Base-by-base conservation (phyloP, 2,888 invertebrate species). In the Melanophora roralis region DNA sequence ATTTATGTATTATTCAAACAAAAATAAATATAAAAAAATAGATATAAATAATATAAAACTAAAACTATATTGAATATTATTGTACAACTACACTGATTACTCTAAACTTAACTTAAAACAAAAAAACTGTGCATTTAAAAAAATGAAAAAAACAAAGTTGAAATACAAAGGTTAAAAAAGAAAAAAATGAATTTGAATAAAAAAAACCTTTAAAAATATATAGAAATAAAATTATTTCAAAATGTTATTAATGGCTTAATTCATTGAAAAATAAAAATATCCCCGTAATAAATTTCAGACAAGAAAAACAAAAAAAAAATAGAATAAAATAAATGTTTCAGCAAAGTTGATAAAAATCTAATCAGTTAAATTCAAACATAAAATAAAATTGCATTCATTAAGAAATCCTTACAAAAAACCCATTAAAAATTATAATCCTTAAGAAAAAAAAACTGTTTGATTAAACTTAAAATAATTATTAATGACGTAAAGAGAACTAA, bases 191-290 rank as follows among this genome's bases (percentile, higher is more conserved):
- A 65, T 32, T 38, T 43, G 38, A 64, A 53, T 59, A 49, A 64
- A 72, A n/a, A n/a, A n/a, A n/a, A 76, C 36, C 51, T 6, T 12
- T 40, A 74, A 59, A 49, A 40, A 62, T 68, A 27, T 27, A 27
- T 6, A 60, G n/a, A n/a, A n/a, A n/a, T 59, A 51, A 60, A 73
- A 68, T 65, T 78, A 73, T 68, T 76, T 38, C 59, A 51, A 79
- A 76, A 73, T 76, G 80, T 80, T 80, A 76, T 76, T 80, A 76
- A 80, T 73, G 72, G 80, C 80, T 80, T 80, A 76, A 73, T 76
- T 76, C 68, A 57, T 57, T 9, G 45, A 57, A 27, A 27, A 47
- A 14, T 23, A 62, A 73, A 64, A 43, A 72, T 57, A 73, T 1
- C 32, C 27, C 51, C 32, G 8, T 16, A 59, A 57, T 47, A 76